phyloP scores from a whole-genome alignment of 2,797 vertebrate species.

The Protonibea diacanthus region DNA sequence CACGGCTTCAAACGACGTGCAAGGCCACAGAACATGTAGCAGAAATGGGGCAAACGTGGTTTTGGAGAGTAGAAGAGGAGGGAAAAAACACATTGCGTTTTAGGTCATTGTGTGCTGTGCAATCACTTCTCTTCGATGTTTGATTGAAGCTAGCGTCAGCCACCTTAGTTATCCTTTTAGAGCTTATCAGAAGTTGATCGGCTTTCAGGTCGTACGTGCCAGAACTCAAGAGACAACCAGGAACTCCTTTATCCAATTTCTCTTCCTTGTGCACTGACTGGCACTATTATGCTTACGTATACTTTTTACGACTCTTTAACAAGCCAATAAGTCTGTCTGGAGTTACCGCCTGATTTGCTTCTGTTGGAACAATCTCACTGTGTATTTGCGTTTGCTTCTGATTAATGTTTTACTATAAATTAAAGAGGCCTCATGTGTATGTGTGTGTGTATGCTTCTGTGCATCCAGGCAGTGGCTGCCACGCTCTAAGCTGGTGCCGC shows the following conservation, averaged over 20 bases:
- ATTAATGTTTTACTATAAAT: background rate
- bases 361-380: background rate
- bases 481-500: slow-evolving; percentile 97
- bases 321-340: background rate
- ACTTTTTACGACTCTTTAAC: background rate
- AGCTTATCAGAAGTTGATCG: background rate
- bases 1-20: slow-evolving; percentile 4
- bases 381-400: background rate
- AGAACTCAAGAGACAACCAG: slow-evolving; percentile 1
- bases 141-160: background rate
- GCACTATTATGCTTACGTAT: background rate
- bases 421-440: background rate
- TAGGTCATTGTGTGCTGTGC: slow-evolving; percentile 57
- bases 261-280: background rate
- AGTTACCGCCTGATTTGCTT: background rate
- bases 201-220: background rate
- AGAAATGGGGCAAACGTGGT: slow-evolving; percentile 71
- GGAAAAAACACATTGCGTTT: slow-evolving; percentile 30
- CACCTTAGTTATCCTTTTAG: background rate
- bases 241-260: background rate
- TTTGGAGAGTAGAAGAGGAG: slow-evolving; percentile 43
- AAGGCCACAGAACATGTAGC: slow-evolving; percentile 15
- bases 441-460: slow-evolving; percentile 34
- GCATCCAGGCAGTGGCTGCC: slow-evolving; percentile 96
- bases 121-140: slow-evolving; percentile 5